Conservation (phyloP, 2,888 invertebrate species). For the Drosophila subsilvestris region DNA sequence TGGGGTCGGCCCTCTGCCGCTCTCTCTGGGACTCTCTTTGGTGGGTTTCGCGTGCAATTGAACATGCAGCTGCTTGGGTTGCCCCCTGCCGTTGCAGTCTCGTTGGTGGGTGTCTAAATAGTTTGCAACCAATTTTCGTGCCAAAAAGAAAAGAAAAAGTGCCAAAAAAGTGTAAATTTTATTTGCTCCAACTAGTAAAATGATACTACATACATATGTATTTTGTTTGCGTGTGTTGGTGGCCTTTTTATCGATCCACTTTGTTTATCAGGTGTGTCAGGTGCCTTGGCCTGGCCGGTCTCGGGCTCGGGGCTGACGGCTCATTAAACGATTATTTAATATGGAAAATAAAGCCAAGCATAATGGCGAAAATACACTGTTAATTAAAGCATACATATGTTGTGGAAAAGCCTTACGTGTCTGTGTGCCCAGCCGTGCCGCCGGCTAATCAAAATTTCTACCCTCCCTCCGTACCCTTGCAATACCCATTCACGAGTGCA, state of each 20-base stretch:
- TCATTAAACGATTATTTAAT: conserved; percentile 70
- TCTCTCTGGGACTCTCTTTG: conserved; percentile 43
- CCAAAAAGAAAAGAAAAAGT: conserved; percentile 24
- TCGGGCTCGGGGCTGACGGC: conserved; percentile 10
- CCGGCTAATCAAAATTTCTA: conserved; percentile 54
- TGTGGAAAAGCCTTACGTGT: conserved; percentile 49
- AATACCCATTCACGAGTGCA: conserved; percentile 14
- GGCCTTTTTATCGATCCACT: conserved; percentile 51
- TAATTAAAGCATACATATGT: conserved; percentile 56
- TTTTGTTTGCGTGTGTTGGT: conserved; percentile 16
- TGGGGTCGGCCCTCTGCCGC: conserved; percentile 51
- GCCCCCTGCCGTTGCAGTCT: conserved; percentile 33
- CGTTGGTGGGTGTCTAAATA: conserved; percentile 58
- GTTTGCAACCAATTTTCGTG: conserved; percentile 47
- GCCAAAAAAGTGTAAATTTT: conserved; percentile 52
- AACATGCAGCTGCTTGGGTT: conserved; percentile 47
- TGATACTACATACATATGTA: conserved; percentile 1
- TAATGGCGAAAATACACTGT: conserved; percentile 34
- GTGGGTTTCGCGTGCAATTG: conserved; percentile 50
- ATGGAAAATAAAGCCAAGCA: conserved; percentile 37
- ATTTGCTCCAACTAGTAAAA: conserved; percentile 23
- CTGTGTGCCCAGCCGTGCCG: conserved; percentile 9
- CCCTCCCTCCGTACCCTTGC: neutral
- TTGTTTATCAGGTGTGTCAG: conserved; percentile 68
- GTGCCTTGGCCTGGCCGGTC: conserved; percentile 33